Evolutionary conservation across 92 coral and sea anemone species (phyloP), one percentile per base, ranked within the genome.

Genomic region (Siderastrea radians): DNA sequence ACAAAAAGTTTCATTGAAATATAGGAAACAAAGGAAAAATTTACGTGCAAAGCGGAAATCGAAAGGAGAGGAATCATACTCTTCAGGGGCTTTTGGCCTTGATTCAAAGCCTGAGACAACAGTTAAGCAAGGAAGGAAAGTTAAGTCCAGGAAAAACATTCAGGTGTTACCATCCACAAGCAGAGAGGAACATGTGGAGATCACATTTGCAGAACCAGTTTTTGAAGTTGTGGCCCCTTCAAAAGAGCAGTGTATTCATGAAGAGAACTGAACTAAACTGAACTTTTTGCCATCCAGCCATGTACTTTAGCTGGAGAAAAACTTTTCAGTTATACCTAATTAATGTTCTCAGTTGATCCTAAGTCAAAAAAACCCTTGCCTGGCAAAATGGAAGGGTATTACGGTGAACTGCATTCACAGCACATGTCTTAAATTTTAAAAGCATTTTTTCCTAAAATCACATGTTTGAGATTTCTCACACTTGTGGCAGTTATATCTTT

Each of bases 21-120:
- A 74, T 45, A 5, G 63, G 53, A 71, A 70, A 72, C 61, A 71
- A 49, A 69, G 87, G 55, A 51, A 71, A 26, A 57, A 51, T 9
- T 57, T 83, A 46, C 50, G 79, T 1, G 66, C 87, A n/a, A 82
- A 82, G 77, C 54, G 38, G 59, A 82, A 82, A 45, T 81, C 86
- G 4, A 67, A 81, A 68, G 86, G 49, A 1, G 77, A 81, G 6
- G 49, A 47, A 19, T 52, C 80, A 51, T 75, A 75, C 65, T 61
- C 70, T 26, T 81, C 77, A 7, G 77, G 86, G 77, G 72, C 70
- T 19, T 81, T 81, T 81, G 62, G 75, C 63, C n/a, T 81, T 46
- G 52, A 50, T 67, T 82, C 86, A 49, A 82, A 82, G 68, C 87
- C 78, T 51, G 87, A 83, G 78, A 83, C 13, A 51, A n/a, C 57